These are phyloP conservation scores for Bucorvus abyssinicus DNA, from an alignment of 2,797 vertebrate species.

Conservation along the genomic window DNA sequence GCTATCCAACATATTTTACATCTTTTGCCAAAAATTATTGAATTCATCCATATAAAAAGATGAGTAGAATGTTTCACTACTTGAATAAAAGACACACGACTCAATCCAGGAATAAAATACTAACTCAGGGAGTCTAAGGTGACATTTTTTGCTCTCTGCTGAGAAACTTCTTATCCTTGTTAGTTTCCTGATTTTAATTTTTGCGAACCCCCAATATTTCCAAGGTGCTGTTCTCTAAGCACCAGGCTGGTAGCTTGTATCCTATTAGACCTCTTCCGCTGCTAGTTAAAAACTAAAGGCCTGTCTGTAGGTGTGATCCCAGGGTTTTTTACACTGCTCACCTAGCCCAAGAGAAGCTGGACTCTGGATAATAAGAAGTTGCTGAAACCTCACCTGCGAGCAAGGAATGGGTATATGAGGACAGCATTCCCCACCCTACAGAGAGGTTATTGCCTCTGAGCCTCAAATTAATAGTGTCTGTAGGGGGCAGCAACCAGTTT, in stretches of 20 bases:
- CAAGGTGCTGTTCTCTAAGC: background rate
- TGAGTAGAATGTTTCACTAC: constrained; percentile 21
- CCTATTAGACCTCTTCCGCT: background rate
- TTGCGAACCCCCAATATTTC: background rate
- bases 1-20: constrained; percentile 13
- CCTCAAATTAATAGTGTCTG: background rate
- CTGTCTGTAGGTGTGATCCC: background rate
- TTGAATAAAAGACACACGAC: constrained; percentile 37
- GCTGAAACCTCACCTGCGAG: background rate
- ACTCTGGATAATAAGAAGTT: background rate
- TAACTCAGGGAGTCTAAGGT: background rate
- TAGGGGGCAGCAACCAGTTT: background rate
- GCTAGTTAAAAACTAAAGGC: background rate
- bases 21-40: constrained; percentile 51
- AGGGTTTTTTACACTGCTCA: background rate
- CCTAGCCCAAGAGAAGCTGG: background rate
- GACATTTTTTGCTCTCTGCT: background rate
- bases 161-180: background rate
- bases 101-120: constrained; percentile 22
- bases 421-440: background rate
- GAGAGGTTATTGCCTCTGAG: background rate
- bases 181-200: background rate
- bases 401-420: background rate
- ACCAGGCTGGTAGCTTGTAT: background rate
- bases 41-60: background rate